Percentiles rank a stretch among this genome's conserved stretches.
These are phyloP conservation scores for Mobula birostris DNA, from an alignment of 2,113 vertebrate genomes.

Conservation along the genomic window DNA sequence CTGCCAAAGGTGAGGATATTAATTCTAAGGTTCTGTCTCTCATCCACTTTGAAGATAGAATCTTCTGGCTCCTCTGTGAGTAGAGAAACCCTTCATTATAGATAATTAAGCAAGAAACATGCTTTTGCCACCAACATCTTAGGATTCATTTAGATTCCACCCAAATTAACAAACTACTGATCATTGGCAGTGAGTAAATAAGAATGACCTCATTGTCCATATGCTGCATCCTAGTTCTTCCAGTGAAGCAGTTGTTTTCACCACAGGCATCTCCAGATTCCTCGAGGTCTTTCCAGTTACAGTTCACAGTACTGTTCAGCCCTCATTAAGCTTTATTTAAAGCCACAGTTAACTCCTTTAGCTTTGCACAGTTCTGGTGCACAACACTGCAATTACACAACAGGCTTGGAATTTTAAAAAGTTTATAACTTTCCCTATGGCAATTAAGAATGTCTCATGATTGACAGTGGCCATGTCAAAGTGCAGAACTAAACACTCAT, in stretches of 20 bases:
- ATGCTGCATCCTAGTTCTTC: background rate
- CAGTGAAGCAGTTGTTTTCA: conserved; percentile 1
- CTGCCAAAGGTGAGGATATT: background rate
- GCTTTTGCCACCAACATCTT: background rate
- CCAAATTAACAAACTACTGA: background rate
- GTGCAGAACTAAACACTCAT: conserved; percentile 31
- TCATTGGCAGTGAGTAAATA: background rate
- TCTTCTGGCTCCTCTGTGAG: background rate
- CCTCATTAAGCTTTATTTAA: conserved; percentile 23
- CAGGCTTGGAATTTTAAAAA: conserved; percentile 22
- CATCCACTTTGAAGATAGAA: no score
- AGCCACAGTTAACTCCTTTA: background rate
- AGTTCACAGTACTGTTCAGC: background rate
- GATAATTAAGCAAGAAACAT: background rate
- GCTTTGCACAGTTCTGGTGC: background rate
- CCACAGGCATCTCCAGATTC: background rate
- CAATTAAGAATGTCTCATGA: conserved; percentile 30
- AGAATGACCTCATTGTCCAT: background rate
- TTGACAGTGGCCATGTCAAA: conserved; percentile 31
- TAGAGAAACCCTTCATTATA: background rate
- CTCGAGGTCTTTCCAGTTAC: background rate
- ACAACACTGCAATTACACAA: background rate
- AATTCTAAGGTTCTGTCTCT: no score
- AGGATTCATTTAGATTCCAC: conserved; percentile 2
- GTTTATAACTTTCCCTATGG: conserved; percentile 33